Evolutionary conservation across 2,888 invertebrate genomes (phyloP).

Genomic region (Dinocampus coccinellae): DNA sequence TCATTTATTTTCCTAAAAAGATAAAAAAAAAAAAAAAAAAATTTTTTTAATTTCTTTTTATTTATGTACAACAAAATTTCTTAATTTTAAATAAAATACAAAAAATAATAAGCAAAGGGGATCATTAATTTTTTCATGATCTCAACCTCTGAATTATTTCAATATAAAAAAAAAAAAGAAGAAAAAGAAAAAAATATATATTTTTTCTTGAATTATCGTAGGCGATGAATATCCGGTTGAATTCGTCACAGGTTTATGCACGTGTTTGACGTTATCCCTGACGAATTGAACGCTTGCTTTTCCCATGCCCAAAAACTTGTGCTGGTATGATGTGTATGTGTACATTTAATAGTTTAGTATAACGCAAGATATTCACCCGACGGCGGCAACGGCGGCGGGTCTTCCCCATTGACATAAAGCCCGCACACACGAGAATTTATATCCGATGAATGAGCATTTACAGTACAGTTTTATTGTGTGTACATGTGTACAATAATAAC

Average conservation of each 20-base stretch:
- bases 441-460: neutral
- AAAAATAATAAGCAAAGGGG: too few relatives aligned
- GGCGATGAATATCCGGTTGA: constrained; percentile 64
- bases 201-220: constrained; percentile 38
- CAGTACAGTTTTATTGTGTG: neutral
- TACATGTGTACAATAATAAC: neutral
- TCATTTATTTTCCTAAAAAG: too few relatives aligned
- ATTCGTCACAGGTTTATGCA: constrained; percentile 66
- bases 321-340: too few relatives aligned
- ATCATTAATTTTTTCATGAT: too few relatives aligned
- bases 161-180: neutral
- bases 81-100: too few relatives aligned
- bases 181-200: constrained; percentile 41
- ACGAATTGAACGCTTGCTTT: constrained; percentile 63
- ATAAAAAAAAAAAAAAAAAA: too few relatives aligned
- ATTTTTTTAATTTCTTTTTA: too few relatives aligned
- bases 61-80: too few relatives aligned
- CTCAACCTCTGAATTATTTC: too few relatives aligned
- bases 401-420: neutral
- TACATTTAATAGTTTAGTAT: neutral
- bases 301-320: constrained; percentile 54
- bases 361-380: constrained; percentile 22
- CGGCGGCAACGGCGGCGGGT: constrained; percentile 29
- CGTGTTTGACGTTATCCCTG: constrained; percentile 64
- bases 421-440: neutral